Evolutionary conservation across 2,113 vertebrate genomes (phyloP).

Genomic region (Clarias macrocephalus): DNA sequence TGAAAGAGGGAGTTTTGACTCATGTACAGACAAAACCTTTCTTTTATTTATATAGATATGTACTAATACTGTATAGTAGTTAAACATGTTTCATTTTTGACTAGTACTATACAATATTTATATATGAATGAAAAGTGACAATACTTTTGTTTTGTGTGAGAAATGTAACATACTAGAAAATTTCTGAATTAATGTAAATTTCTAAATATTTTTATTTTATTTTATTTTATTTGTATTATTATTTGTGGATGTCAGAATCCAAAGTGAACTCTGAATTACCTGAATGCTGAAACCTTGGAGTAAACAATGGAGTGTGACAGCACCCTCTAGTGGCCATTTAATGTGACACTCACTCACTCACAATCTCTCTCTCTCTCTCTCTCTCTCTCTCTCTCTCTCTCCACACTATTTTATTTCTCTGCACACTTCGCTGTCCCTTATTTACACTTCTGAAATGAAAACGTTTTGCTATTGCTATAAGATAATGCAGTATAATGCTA

Average conservation of each 20-base stretch:
- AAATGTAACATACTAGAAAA: not conserved
- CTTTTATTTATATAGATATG: no score
- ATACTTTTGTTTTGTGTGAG: not conserved
- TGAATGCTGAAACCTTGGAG: no score
- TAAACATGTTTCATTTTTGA: no score
- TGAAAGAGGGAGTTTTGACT: no score
- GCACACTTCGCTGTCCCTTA: not conserved
- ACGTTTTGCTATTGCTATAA: not conserved
- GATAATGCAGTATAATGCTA: not conserved
- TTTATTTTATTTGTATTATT: no score
- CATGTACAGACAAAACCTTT: no score
- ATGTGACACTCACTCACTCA: not conserved
- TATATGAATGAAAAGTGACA: not conserved
- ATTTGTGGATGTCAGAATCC: no score
- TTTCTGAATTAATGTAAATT: not conserved
- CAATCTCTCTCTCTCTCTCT: not conserved
- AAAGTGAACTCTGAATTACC: no score
- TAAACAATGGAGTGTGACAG: not conserved
- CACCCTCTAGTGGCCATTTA: slow-evolving; percentile 37
- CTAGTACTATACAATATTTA: not conserved
- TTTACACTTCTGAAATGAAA: not conserved
- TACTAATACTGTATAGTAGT: no score
- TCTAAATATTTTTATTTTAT: not conserved
- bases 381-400: not conserved
- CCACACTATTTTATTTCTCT: not conserved